phyloP scores from a whole-genome alignment of 2,113 vertebrate species.

The Amphiprion ocellaris region DNA sequence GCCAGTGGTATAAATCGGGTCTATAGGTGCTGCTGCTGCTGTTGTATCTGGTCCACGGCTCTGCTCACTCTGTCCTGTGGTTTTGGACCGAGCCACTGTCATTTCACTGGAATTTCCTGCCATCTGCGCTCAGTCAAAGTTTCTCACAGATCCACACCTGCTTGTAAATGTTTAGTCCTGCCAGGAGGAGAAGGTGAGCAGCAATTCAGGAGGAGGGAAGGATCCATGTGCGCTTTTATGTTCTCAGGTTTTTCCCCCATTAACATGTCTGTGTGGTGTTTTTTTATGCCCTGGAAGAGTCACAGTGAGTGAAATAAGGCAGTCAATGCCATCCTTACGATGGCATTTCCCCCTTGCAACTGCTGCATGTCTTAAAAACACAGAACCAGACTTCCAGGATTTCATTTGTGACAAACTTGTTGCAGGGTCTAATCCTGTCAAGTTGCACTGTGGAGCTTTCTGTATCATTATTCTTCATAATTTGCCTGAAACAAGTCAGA shows the following conservation, averaged over 20 bases:
- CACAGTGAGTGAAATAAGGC: too few relatives aligned
- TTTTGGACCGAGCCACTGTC: conserved; percentile 76
- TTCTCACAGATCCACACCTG: conserved; percentile 81
- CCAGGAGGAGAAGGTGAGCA: conserved; percentile 51
- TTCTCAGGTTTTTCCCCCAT: background rate
- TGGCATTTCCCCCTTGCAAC: too few relatives aligned
- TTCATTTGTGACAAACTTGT: too few relatives aligned
- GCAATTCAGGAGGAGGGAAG: conserved; percentile 6
- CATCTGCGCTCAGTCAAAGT: conserved; percentile 69
- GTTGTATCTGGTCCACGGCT: conserved; percentile 59
- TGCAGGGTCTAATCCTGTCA: too few relatives aligned
- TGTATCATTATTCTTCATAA: too few relatives aligned
- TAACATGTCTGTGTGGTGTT: too few relatives aligned
- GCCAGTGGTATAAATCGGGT: conserved; percentile 23
- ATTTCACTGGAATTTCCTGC: conserved; percentile 82
- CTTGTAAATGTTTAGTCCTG: conserved; percentile 68
- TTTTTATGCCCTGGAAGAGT: too few relatives aligned
- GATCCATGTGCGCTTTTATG: background rate
- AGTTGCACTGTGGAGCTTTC: too few relatives aligned
- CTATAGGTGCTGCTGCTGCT: conserved; percentile 15
- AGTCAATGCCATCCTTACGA: too few relatives aligned
- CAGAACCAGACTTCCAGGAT: too few relatives aligned
- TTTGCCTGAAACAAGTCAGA: too few relatives aligned
- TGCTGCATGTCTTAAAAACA: too few relatives aligned
- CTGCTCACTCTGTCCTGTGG: conserved; percentile 71